Base-by-base conservation (phyloP, 2,113 vertebrate genomes). In the Percopsis transmontana region DNA sequence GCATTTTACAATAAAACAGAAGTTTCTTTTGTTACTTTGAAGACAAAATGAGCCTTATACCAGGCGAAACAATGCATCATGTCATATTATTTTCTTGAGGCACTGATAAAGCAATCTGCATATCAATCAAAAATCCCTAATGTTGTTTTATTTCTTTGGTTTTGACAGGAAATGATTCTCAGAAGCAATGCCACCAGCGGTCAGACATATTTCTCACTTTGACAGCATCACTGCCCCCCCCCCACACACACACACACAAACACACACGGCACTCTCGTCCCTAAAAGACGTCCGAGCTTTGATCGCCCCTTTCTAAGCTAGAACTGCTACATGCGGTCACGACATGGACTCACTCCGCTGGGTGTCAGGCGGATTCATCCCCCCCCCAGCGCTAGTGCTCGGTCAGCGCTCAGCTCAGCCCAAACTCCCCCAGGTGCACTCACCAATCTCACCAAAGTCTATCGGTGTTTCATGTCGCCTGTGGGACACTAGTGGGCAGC, bases 381-480 rank as follows among this genome's bases (percentile, higher is more conserved):
- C 72, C 24, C 77, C 72, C 61, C 63, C 54, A 72, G 66, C 62
- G 38, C 55, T 50, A 57, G 72, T 61, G 61, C 76, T 69, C 52
- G 42, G 68, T 86, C 81, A 85, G 80, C 7, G 21, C 53, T 77
- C 42, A 27, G 58, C 72, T 78, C 71, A 66, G 68, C 72, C 67
- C 60, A 71, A 79, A 81, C 58, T 41, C 33, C 79, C 45, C 77
- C 58, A 47, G 62, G 77, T 53, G 20, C 58, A 74, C 63, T 15
- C 63, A 23, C 67, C 79, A 83, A 86, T 87, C 77, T 81, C n/a
- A 85, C 84, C 77, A 87, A n/a, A 72, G 72, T 89, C 83, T 79
- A 86, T 88, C 89, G 86, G 84, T 63, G 70, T 72, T 86, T 80
- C 68, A 75, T 81, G 79, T 62, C 62, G 77, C 87, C 84, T 74